phyloP scores from a whole-genome alignment of 2,888 invertebrate genomes.

The Trichopoda pennipes region DNA sequence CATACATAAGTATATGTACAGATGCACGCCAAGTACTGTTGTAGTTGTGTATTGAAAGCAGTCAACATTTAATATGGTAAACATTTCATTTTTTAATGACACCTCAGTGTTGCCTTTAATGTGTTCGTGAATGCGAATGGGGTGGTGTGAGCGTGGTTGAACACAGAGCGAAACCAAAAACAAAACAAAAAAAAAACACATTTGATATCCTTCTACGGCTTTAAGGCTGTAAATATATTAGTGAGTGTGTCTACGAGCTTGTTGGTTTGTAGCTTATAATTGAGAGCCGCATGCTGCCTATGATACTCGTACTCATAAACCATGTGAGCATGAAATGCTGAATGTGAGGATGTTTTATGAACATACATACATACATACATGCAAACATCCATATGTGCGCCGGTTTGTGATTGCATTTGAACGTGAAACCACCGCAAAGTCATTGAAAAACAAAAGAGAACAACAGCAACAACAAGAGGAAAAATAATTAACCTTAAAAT shows the following conservation, averaged over 20 bases:
- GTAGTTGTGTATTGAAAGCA: slow-evolving; percentile 38
- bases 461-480: slow-evolving; percentile 9
- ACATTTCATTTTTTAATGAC: slow-evolving; percentile 52
- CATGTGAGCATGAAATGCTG: slow-evolving; percentile 18
- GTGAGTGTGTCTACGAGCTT: neutral
- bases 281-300: slow-evolving; percentile 56
- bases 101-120: slow-evolving; percentile 56
- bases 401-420: neutral
- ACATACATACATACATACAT: no score
- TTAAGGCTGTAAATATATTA: neutral
- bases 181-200: slow-evolving; percentile 5
- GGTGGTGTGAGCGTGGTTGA: slow-evolving; percentile 45
- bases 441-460: slow-evolving; percentile 37
- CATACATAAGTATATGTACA: neutral
- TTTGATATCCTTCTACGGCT: slow-evolving; percentile 37
- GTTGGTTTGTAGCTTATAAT: slow-evolving; percentile 37
- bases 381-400: no score
- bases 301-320: slow-evolving; percentile 50
- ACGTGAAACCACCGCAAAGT: slow-evolving; percentile 35
- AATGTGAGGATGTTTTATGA: neutral
- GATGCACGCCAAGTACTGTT: slow-evolving; percentile 26
- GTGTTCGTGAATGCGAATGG: slow-evolving; percentile 33
- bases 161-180: slow-evolving; percentile 7
- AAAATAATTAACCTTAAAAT: slow-evolving; percentile 66
- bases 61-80: slow-evolving; percentile 57